These are phyloP conservation scores for Drosophila nr. medialis DNA, from an alignment of 2,888 invertebrate genomes.

Conservation along the genomic window DNA sequence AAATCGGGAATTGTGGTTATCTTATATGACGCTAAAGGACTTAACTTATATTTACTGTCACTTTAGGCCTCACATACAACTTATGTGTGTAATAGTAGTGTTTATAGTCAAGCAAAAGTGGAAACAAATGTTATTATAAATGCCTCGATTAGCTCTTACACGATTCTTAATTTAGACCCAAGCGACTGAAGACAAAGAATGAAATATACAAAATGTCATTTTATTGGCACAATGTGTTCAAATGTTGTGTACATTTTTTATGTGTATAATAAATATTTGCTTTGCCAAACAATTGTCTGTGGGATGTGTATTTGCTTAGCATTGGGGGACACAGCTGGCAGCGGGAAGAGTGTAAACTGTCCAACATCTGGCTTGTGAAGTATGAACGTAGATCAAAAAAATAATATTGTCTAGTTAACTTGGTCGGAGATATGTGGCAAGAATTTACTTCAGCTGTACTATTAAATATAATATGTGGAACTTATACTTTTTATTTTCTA, in stretches of 20 bases:
- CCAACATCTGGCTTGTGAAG: conserved; percentile 19
- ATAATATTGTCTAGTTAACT: not conserved
- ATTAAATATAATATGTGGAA: not conserved
- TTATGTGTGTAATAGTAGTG: too few species aligned
- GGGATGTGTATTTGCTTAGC: conserved; percentile 51
- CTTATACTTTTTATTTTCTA: too few species aligned
- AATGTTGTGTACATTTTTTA: conserved; percentile 76
- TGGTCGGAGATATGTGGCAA: not conserved
- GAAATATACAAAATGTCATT: conserved; percentile 77
- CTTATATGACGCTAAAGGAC: not conserved
- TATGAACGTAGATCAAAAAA: conserved; percentile 13
- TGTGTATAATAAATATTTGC: conserved; percentile 45
- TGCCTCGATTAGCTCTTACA: not conserved
- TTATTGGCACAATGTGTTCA: conserved; percentile 75
- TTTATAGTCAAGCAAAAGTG: not conserved
- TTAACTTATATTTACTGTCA: not conserved
- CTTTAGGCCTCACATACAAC: not conserved
- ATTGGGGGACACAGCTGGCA: conserved; percentile 43
- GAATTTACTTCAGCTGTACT: not conserved
- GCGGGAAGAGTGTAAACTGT: conserved; percentile 12
- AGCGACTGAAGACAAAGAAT: not conserved
- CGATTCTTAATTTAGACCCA: not conserved
- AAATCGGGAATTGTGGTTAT: not conserved
- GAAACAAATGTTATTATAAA: not conserved
- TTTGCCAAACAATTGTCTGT: conserved; percentile 43